Evolutionary conservation across 2,888 invertebrate genomes (phyloP).

Genomic region (Leptinotarsa juncta): DNA sequence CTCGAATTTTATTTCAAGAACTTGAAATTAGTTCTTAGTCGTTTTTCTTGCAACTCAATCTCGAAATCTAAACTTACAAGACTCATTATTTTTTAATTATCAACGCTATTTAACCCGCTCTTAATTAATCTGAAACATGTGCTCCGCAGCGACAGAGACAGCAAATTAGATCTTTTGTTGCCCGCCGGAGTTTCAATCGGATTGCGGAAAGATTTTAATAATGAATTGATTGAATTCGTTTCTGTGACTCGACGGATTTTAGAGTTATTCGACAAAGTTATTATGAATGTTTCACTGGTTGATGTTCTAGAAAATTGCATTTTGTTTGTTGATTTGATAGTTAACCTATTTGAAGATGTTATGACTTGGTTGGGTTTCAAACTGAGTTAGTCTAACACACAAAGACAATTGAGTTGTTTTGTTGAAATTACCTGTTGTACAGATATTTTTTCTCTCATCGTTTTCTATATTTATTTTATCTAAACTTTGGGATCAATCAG

Average conservation of each 20-base stretch:
- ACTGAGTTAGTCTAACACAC: too few species aligned
- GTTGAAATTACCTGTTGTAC: too few species aligned
- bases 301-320: too few species aligned
- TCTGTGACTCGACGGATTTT: constrained; percentile 2
- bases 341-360: too few species aligned
- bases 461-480: too few species aligned
- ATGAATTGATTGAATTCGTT: neutral
- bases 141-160: constrained; percentile 29
- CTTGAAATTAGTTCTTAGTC: constrained; percentile 15
- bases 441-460: too few species aligned
- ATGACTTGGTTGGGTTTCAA: too few species aligned
- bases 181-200: constrained; percentile 18
- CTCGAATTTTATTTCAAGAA: neutral
- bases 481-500: too few species aligned
- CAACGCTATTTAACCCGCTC: constrained; percentile 49
- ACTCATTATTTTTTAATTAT: constrained; percentile 56
- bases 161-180: constrained; percentile 29
- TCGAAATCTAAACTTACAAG: constrained; percentile 15
- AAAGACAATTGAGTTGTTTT: too few species aligned
- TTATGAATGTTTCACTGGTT: too few species aligned
- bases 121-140: constrained; percentile 52
- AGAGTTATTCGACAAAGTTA: neutral
- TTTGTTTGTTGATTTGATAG: too few species aligned
- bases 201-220: constrained; percentile 4
- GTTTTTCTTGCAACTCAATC: constrained; percentile 33